Base-by-base conservation (phyloP, 1,140 invertebrate species). In the Caerostris extrusa region DNA sequence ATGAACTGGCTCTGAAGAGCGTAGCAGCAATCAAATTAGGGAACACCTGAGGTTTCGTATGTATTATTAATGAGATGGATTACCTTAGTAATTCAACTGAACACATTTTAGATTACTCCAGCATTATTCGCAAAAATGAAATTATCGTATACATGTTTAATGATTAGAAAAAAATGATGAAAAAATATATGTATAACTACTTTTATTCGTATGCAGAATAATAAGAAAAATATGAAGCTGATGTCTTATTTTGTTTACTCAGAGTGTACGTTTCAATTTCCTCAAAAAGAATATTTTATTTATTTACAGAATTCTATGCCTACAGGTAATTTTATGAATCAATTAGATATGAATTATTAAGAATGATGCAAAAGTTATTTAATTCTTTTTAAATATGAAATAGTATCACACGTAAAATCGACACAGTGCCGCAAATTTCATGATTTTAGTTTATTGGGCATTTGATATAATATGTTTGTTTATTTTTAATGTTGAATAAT, bases 11-110 rank as follows among this genome's bases (percentile, higher is more conserved):
- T 50, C 60, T 69, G 64, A 71, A 89, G 64, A 89, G 64, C 53
- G 87, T 89, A 69, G n/a, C 12, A 61, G 87, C 55, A 89, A 69
- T 89, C 87, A 89, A 89, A 89, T 89, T 89, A 89, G 53, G 87
- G 56, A 87, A 89, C 87, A 89, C 60, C 87, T 69, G 87, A 89
- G 61, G 87, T 89, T 89, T 89, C 87, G 60, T 55, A 69, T 89
- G 87, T 89, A 69, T 71, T 89, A 89, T 89, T 89, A 64, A 89
- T 89, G 87, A 89, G 87, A 67, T 83, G 82, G 56, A 83, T 83
- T 56, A 83, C 56, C 17, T 8, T 57, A 58, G 82, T 83, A 83
- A 83, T 34, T 83, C 82, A 83, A 83, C 82, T 83, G 56, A 77
- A 77, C 71, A 53, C 71, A 12, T 77, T 77, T 77, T 53, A 77